These are phyloP conservation scores for Kryptolebias ocellatus DNA, from an alignment of 2,797 vertebrate genomes.

Conservation along the genomic window DNA sequence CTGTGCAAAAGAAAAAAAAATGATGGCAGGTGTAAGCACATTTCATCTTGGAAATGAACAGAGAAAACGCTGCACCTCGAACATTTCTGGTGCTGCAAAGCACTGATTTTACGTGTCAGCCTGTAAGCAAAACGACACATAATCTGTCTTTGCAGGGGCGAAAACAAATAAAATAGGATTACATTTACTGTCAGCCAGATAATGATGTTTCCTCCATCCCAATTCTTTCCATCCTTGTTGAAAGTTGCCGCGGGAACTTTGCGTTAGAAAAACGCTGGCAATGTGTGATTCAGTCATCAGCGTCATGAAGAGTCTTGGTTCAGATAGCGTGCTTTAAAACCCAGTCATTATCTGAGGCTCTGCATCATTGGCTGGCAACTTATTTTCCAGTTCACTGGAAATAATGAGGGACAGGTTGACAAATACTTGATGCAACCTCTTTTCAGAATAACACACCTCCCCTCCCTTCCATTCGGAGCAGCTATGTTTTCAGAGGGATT, in stretches of 20 bases:
- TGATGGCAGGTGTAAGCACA: constrained; percentile 7
- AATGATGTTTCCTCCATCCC: constrained; percentile 42
- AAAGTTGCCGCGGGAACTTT: constrained; percentile 53
- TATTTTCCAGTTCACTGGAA: constrained; percentile 85
- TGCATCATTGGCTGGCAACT: constrained; percentile 75
- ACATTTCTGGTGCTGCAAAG: constrained; percentile 35
- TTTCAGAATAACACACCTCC: constrained; percentile 62
- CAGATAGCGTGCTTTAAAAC: constrained; percentile 74
- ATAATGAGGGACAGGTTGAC: constrained; percentile 76
- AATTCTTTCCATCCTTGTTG: constrained; percentile 44
- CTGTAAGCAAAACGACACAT: constrained; percentile 50
- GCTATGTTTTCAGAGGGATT: constrained; percentile 56
- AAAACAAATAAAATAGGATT: constrained; percentile 59
- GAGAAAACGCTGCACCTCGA: constrained; percentile 43
- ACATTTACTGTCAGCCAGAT: constrained; percentile 60
- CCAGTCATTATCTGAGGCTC: constrained; percentile 68
- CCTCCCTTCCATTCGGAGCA: constrained; percentile 56
- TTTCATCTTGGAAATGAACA: constrained; percentile 45
- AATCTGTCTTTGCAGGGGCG: constrained; percentile 50
- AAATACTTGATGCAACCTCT: constrained; percentile 75
- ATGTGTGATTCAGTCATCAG: constrained; percentile 60
- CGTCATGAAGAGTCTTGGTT: constrained; percentile 66
- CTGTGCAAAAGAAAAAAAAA: constrained; percentile 30
- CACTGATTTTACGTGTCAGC: constrained; percentile 51
- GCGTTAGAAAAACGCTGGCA: constrained; percentile 45